phyloP scores from a whole-genome alignment of 2,888 invertebrate genomes.

The Synergus gifuensis region DNA sequence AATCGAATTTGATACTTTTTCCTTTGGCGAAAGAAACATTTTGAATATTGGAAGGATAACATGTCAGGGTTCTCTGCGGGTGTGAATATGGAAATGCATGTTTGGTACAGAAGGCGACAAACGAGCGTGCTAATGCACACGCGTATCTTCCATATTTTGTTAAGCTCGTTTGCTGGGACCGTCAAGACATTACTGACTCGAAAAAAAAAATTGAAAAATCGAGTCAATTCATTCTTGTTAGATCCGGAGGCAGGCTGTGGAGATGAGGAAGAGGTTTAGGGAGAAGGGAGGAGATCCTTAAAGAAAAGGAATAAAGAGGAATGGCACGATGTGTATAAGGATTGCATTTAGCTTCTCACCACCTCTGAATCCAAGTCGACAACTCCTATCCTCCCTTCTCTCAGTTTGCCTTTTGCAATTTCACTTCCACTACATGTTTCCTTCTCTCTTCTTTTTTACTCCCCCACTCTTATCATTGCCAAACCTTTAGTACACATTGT shows the following conservation, averaged over 20 bases:
- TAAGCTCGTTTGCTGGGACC: slow-evolving; percentile 69
- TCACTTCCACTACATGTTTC: neutral
- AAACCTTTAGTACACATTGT: neutral
- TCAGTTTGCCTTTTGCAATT: neutral
- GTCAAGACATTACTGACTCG: slow-evolving; percentile 54
- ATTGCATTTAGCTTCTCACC: slow-evolving; percentile 17
- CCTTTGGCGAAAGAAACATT: neutral
- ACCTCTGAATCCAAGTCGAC: neutral
- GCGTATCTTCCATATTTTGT: slow-evolving; percentile 72
- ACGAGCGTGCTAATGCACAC: slow-evolving; percentile 62
- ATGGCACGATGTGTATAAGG: neutral
- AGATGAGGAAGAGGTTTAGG: slow-evolving; percentile 16
- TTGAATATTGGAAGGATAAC: slow-evolving; percentile 21
- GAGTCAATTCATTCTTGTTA: slow-evolving; percentile 75
- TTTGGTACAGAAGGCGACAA: slow-evolving; percentile 27
- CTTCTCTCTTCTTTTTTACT: neutral
- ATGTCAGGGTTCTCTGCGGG: slow-evolving; percentile 34
- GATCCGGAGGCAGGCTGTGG: slow-evolving; percentile 46
- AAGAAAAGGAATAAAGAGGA: slow-evolving; percentile 1
- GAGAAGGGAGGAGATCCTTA: neutral
- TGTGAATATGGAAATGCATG: slow-evolving; percentile 37
- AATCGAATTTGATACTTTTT: neutral
- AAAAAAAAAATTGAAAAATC: slow-evolving; percentile 74
- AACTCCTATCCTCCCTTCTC: neutral
- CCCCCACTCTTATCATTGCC: neutral